A percentile compares a stretch with the other conserved stretches of the same genome.
Conservation (phyloP, 2,797 vertebrate species). For the Arremon aurantiirostris region DNA sequence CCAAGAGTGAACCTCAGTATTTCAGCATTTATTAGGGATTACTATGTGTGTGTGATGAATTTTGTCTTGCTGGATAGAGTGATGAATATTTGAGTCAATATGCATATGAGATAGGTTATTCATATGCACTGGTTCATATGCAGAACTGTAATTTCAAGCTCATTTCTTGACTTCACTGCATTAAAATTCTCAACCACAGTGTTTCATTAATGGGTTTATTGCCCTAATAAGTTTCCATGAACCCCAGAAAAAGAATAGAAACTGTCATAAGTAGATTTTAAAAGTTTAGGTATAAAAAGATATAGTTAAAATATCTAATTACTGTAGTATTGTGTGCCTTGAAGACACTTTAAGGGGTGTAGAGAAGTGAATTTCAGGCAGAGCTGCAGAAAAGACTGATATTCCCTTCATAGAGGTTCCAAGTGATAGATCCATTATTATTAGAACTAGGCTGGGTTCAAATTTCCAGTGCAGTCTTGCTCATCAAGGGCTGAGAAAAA, state of each 20-base stretch:
- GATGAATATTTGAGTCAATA: conserved; percentile 1
- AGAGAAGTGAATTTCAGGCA: neutral
- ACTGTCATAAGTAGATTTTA: neutral
- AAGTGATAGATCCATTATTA: neutral
- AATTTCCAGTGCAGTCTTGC: neutral
- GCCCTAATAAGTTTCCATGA: neutral
- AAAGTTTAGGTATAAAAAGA: conserved; percentile 4
- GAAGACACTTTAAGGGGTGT: neutral
- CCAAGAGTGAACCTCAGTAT: neutral
- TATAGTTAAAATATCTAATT: neutral
- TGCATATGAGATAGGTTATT: neutral
- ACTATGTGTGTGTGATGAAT: neutral
- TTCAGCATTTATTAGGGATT: neutral
- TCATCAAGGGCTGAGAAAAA: neutral
- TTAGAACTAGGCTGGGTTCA: neutral
- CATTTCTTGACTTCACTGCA: neutral
- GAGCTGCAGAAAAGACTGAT: neutral
- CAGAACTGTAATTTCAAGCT: neutral
- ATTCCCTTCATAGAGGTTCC: neutral
- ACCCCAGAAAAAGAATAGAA: neutral
- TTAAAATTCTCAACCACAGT: conserved; percentile 1
- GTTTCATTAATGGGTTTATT: conserved; percentile 21
- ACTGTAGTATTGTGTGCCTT: neutral
- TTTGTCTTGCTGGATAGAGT: neutral
- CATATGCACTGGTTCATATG: neutral